Percentiles rank a stretch among this genome's conserved stretches.
Conservation (phyloP, 2,888 invertebrate genomes). For the Sphaeridia pumilis region DNA sequence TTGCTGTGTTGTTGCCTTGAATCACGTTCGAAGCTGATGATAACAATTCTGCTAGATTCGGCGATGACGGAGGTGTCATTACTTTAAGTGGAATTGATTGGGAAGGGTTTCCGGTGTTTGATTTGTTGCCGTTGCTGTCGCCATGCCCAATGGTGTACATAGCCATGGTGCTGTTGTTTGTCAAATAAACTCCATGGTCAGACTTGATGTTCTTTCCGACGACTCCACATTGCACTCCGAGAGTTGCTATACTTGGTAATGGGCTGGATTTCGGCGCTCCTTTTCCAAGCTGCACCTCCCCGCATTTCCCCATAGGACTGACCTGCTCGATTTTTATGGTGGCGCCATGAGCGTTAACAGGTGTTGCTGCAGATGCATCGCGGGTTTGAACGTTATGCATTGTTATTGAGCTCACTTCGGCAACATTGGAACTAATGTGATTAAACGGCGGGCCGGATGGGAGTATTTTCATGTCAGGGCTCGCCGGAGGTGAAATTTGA, state of each 20-base stretch:
- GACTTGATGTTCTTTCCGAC: conserved; percentile 1
- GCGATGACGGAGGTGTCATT: conserved; percentile 46
- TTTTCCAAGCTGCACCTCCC: too few species aligned
- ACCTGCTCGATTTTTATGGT: too few species aligned
- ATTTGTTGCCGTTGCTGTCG: background rate
- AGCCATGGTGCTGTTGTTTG: background rate
- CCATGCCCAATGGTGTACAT: background rate
- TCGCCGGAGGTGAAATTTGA: conserved; percentile 42
- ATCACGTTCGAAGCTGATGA: conserved; percentile 21
- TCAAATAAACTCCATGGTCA: conserved; percentile 1
- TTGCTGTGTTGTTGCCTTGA: background rate
- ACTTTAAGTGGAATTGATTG: conserved; percentile 38
- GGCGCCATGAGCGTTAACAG: too few species aligned
- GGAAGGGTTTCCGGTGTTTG: conserved; percentile 11
- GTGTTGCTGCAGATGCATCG: too few species aligned
- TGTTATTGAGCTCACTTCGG: conserved; percentile 9
- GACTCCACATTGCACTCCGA: conserved; percentile 25
- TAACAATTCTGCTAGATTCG: conserved; percentile 42
- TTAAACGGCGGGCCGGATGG: background rate
- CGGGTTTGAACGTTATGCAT: too few species aligned
- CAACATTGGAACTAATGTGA: background rate
- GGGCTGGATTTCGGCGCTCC: conserved; percentile 19
- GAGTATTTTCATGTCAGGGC: conserved; percentile 38
- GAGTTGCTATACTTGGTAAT: conserved; percentile 31
- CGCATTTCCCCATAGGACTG: too few species aligned